Evolutionary conservation across 2,797 vertebrate genomes (phyloP), one percentile per base, ranked within the genome.

Genomic region (Otolemur crassicaudatus): DNA sequence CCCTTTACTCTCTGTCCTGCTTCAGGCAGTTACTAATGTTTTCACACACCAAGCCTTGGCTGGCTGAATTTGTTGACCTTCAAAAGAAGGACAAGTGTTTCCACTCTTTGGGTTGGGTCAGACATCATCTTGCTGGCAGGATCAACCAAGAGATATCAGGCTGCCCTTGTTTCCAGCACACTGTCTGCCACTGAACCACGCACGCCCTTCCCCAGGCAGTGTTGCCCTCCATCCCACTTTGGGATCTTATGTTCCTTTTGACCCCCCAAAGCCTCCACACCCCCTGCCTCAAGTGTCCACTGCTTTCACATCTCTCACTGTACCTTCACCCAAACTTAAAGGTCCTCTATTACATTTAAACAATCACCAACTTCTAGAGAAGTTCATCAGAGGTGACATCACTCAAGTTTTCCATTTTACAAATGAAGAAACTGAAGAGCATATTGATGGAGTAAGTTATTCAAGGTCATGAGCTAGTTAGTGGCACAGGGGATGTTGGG

Each of bases 1-100:
- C 4, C 14, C 5, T 0, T n/a, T 4, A 23, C 43, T 16, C 46
- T 58, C 17, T 0, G 0, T 2, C 29, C 3, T 25, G 65, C 22
- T 27, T 37, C 67, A 43, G 14, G 65, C 9, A 69, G 4, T 40
- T 34, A 34, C 23, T 20, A 34, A 0, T 4, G 37, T 56, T 69
- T 81, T 17, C 63, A 56, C 13, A 11, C 17, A 29, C 22, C 46
- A 56, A 77, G n/a, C 3, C 19, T 23, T 29, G 23, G 20, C 29
- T 49, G 82, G 8, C 2, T 25, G n/a, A 75, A 56, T 77, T 27
- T 80, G 63, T 13, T 49, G 29, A 49, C 56, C 20, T 73, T n/a
- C 23, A 11, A 56, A 75, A 82, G 25, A 29, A 56, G 20, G 6
- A 20, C 2, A 72, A 37, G 1, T 19, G 1, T 81, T 31, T 27